Evolutionary conservation across 2,113 vertebrate genomes (phyloP).

Genomic region (Hippocampus guttulatus): DNA sequence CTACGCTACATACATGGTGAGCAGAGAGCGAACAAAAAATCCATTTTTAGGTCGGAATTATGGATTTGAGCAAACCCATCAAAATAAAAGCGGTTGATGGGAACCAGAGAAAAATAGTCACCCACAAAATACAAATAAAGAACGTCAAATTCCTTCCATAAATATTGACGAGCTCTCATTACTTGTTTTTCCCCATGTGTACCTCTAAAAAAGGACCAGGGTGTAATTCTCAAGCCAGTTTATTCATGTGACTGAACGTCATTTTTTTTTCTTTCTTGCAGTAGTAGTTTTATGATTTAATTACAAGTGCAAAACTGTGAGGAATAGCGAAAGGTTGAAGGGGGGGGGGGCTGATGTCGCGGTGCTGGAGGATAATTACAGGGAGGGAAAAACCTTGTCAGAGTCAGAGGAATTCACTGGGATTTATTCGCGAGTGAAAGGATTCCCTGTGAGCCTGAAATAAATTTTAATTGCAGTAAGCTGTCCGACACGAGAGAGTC

Average conservation of each 20-base stretch:
- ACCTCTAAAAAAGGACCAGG: not conserved
- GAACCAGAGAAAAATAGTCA: no score
- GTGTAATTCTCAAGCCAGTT: not conserved
- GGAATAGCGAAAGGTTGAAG: constrained; percentile 41
- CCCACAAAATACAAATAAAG: no score
- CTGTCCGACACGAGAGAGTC: constrained; percentile 62
- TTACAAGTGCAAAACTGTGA: constrained; percentile 50
- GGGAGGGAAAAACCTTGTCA: constrained; percentile 58
- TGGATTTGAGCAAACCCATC: no score
- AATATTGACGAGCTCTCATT: not conserved
- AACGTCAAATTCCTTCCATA: no score
- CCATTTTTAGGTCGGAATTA: no score
- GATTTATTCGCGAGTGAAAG: constrained; percentile 73
- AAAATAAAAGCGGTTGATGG: no score
- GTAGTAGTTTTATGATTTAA: constrained; percentile 66
- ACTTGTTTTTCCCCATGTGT: no score
- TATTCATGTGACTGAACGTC: not conserved
- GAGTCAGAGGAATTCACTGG: constrained; percentile 57
- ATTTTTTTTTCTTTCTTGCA: constrained; percentile 3
- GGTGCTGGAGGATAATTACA: constrained; percentile 67
- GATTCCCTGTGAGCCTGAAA: constrained; percentile 72
- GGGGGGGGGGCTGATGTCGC: constrained; percentile 40
- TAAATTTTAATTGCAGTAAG: constrained; percentile 77
- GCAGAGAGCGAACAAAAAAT: no score
- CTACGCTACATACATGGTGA: no score